These are phyloP conservation scores for Steinernema scapterisci DNA, from an alignment of 2,888 invertebrate species.

Conservation along the genomic window DNA sequence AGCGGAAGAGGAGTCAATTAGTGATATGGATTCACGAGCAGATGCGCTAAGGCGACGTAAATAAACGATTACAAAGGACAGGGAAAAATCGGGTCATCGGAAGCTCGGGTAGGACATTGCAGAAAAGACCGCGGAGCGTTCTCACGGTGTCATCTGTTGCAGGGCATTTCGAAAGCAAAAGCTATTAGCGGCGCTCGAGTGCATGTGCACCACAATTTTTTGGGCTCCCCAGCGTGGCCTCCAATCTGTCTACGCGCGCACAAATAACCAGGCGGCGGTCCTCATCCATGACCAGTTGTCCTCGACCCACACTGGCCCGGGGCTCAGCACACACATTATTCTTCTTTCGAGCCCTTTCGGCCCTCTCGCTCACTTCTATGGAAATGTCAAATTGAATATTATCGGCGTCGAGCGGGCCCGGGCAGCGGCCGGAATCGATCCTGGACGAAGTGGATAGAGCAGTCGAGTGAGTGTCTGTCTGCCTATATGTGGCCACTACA, in stretches of 20 bases:
- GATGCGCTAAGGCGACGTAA: neutral
- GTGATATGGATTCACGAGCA: too few relatives aligned
- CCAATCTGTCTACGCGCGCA: slow-evolving; percentile 23
- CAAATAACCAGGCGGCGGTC: neutral
- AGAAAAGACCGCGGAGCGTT: neutral
- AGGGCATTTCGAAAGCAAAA: neutral
- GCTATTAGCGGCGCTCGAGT: slow-evolving; percentile 21
- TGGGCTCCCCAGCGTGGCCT: neutral
- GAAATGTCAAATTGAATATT: slow-evolving; percentile 33
- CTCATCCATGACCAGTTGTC: slow-evolving; percentile 5
- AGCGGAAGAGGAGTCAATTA: too few relatives aligned
- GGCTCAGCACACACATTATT: slow-evolving; percentile 19
- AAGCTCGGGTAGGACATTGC: neutral
- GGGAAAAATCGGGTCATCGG: too few relatives aligned
- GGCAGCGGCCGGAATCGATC: slow-evolving; percentile 32
- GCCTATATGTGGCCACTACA: slow-evolving; percentile 31
- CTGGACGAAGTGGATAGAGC: slow-evolving; percentile 30
- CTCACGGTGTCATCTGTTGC: slow-evolving; percentile 28
- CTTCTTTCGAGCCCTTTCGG: slow-evolving; percentile 17
- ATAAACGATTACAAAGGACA: neutral
- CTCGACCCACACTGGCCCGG: neutral
- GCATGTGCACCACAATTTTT: slow-evolving; percentile 28
- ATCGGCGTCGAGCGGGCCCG: slow-evolving; percentile 32
- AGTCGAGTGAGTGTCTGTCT: slow-evolving; percentile 17
- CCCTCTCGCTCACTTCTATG: slow-evolving; percentile 31